Evolutionary conservation across 2,113 vertebrate species (phyloP), one percentile per base, ranked within the genome.

Genomic region (Amblyopsis rosae): DNA sequence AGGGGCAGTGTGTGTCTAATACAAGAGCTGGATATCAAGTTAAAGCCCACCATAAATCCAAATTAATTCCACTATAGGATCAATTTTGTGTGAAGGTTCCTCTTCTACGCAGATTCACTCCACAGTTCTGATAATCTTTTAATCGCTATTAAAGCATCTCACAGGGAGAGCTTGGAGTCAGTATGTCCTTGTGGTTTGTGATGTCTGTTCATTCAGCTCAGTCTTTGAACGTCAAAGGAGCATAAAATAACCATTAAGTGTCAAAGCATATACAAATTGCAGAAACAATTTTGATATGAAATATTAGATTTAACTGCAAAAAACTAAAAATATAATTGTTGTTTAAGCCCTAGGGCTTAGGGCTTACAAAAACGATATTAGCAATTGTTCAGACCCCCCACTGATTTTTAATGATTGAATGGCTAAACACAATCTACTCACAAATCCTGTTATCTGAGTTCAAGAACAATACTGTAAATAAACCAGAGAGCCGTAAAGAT

Each of bases 21-120:
- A 75, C 59, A 72, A 72, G 58, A 74, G 66, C 76, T 74, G 75
- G 75, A 83, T 67, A 67, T 64, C 57, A 67, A 73, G 70, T 65
- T 83, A 75, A 80, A 80, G 62, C 64, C 72, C 64, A 45, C 65
- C n/a, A 80, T 83, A 64, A 83, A 80, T 81, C 80, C 75, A 61
- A 67, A 41, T 76, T 75, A 82, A 86, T 83, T 68, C 74, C 55
- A 66, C 55, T 56, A 65, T 73, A 59, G 59, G 67, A 86, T 87
- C 76, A 81, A 76, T 77, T 80, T 75, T 73, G 73, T 17, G 56
- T 74, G n/a, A 59, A 67, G 62, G 70, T 35, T 12, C 35, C 54
- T 50, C 61, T 66, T 16, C 75, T 65, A 56, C 53, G 65, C 65
- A 67, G 69, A 82, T 79, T 72, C 71, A 64, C 58, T 49, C 58